Evolutionary conservation across 2,888 invertebrate genomes (phyloP), one percentile per base, ranked within the genome.

Genomic region (Galeruca laticollis): DNA sequence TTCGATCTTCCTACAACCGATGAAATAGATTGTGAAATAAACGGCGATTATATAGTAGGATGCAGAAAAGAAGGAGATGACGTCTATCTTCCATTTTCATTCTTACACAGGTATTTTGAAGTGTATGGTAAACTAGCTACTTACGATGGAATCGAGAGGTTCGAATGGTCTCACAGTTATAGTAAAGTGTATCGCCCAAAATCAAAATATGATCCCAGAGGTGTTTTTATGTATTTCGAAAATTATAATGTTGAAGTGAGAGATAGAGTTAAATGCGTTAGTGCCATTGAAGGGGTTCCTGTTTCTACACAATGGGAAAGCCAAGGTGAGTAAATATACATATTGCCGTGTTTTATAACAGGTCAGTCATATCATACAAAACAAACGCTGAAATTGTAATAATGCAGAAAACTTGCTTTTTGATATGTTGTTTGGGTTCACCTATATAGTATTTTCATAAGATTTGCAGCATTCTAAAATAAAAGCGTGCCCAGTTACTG

Each of bases 251-350:
- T 99, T 0, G 99, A 99, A 87, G 94, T 95, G 8, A 71, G 75
- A 49, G 75, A 75, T 35, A 88, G 98, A 68, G 99, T 99, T 0
- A 97, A 98, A 85, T 98, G 98, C 85, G 93, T 99, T 78, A 97
- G 95, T 85, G 98, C 94, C 0, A 90, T 90, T 13, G 95, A 97
- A 82, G 98, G 98, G 80, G 97, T 98, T 15, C 98, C 98, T 0
- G 92, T 98, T 64, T 96, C 96, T n/a, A 96, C 94, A 0, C 98
- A 98, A 83, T 99, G 99, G 99, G 95, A 97, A 79, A 93, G 94
- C 40, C 91, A 92, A 73, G 99, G 99, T 0, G 98, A 99, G 85
- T 97, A n/a, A n/a, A n/a, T n/a, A n/a, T n/a, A n/a, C n/a, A n/a
- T n/a, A n/a, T n/a, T n/a, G n/a, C n/a, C n/a, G n/a, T n/a, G n/a